Percentiles rank a stretch among this genome's conserved stretches.
These are phyloP conservation scores for Picathartes gymnocephalus DNA, from an alignment of 2,113 vertebrate genomes.

Conservation along the genomic window DNA sequence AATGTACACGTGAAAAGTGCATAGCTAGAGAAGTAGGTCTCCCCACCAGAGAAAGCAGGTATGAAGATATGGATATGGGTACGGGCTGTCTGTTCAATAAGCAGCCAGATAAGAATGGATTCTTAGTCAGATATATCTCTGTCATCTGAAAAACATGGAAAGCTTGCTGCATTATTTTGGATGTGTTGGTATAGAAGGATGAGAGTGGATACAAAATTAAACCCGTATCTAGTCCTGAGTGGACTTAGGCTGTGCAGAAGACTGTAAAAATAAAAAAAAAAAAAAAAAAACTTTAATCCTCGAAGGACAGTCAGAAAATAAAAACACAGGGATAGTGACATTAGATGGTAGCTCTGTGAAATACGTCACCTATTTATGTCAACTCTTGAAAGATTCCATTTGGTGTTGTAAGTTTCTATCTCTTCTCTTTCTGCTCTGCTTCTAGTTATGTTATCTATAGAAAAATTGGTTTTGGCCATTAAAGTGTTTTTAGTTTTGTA, in stretches of 20 bases:
- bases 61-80: background rate
- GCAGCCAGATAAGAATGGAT: background rate
- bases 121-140: background rate
- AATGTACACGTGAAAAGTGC: background rate
- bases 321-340: background rate
- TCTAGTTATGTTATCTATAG: background rate
- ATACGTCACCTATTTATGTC: background rate
- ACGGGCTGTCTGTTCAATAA: background rate
- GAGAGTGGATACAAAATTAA: background rate
- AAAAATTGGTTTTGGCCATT: background rate
- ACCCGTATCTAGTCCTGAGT: background rate
- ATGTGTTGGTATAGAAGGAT: background rate
- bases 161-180: background rate
- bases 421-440: background rate
- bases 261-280: background rate
- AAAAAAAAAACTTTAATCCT: background rate
- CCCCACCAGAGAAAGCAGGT: background rate
- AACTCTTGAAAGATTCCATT: background rate
- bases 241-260: background rate
- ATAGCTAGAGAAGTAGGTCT: background rate
- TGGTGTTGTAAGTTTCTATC: background rate
- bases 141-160: background rate
- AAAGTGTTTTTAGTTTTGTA: background rate
- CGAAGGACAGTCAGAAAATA: background rate
- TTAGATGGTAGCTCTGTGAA: background rate